Conservation (phyloP, 2,797 vertebrate species). For the Onychomys arenicola region DNA sequence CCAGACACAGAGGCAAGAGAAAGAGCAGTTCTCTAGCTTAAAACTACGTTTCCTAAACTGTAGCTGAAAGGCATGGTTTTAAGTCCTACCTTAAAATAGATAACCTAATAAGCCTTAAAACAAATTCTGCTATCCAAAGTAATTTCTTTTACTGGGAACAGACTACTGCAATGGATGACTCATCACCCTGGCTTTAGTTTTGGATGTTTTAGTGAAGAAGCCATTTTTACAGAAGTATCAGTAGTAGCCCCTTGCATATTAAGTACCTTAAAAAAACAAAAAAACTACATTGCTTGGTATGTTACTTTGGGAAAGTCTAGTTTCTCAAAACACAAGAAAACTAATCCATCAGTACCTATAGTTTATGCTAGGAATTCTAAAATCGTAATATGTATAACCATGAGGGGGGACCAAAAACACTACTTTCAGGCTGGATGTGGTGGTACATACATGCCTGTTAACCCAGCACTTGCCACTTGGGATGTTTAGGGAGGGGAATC, state of each 20-base stretch:
- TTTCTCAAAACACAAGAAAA: slow-evolving; percentile 64
- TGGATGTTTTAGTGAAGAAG: slow-evolving; percentile 58
- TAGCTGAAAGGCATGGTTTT: slow-evolving; percentile 49
- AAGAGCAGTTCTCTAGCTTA: slow-evolving; percentile 38
- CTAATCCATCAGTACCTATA: background rate
- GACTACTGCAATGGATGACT: slow-evolving; percentile 48
- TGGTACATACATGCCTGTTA: background rate
- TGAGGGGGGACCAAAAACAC: background rate
- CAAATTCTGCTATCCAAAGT: background rate
- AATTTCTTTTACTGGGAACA: background rate
- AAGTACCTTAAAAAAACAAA: slow-evolving; percentile 44
- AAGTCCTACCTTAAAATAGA: slow-evolving; percentile 24
- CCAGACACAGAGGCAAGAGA: background rate
- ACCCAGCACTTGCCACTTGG: background rate
- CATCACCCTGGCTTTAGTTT: slow-evolving; percentile 52
- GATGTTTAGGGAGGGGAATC: background rate
- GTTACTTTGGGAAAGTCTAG: slow-evolving; percentile 39
- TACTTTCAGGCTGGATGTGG: background rate
- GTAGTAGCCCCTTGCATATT: background rate
- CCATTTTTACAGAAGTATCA: slow-evolving; percentile 63
- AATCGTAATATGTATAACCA: background rate
- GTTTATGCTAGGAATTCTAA: slow-evolving; percentile 33
- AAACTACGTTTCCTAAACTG: slow-evolving; percentile 41
- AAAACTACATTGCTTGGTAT: background rate
- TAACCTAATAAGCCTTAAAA: slow-evolving; percentile 47